Evolutionary conservation across 2,113 vertebrate genomes (phyloP), one percentile per base, ranked within the genome.

Genomic region (Xyrauchen texanus): DNA sequence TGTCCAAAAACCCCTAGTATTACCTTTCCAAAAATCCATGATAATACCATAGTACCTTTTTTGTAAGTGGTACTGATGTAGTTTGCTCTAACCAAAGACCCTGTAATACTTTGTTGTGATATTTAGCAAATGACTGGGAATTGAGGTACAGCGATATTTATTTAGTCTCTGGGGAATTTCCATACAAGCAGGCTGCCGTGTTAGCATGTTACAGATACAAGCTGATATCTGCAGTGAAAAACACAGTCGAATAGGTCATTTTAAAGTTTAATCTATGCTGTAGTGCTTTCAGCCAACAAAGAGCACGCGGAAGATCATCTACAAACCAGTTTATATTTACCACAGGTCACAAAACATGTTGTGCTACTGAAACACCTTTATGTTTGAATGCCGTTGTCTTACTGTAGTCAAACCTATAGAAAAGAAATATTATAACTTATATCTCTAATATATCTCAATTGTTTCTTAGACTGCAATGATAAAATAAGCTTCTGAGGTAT

Each of bases 201-300:
- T 87, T 84, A 55, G 85, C 80, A 12, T 64, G 71, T 68, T 5
- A 51, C 85, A 86, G 89, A 91, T 90, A 93, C 89, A 89, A 52
- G 82, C 80, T 92, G 88, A 91, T 93, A 91, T 92, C 90, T 89
- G 87, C 76, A 82, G 68, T 86, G 76, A 88, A 67, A 82, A 86
- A 79, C 79, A 11, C 68, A 73, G 76, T 80, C 83, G 87, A 89
- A 91, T 90, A 92, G 90, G 87, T 91, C 87, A 88, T 87, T 90
- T 82, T 87, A 91, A 91, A 90, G 90, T 90, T 91, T 89, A 90
- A 52, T 81, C 80, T 82, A 82, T 11, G 6, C 46, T 45, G 46
- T 16, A 7, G 8, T 76, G 55, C 68, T 62, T 68, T 65, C 70
- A 44, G 34, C 8, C 68, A n/a, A 81, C 47, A 77, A 71, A 80